Conservation (phyloP, 2,113 vertebrate genomes). For the Gadus macrocephalus region DNA sequence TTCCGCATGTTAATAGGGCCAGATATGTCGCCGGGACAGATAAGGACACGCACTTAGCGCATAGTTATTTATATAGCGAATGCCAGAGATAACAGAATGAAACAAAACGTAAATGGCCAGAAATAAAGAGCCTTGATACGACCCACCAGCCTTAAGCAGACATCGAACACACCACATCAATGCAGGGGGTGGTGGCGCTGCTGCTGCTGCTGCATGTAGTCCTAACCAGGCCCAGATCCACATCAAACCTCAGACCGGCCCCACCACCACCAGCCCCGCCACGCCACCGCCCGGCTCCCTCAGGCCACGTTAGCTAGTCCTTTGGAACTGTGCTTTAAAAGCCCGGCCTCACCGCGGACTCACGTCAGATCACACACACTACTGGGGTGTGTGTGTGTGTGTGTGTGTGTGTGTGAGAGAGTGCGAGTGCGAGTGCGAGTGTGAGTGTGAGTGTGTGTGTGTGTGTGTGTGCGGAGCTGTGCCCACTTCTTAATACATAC, state of each 20-base stretch:
- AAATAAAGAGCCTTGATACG: slow-evolving; percentile 19
- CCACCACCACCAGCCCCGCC: slow-evolving; percentile 46
- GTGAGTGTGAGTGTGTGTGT: too few species aligned
- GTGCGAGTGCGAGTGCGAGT: background rate
- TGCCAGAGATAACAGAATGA: too few species aligned
- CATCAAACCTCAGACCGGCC: slow-evolving; percentile 61
- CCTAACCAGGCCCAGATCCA: slow-evolving; percentile 57
- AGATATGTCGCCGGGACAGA: too few species aligned
- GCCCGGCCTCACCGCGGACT: slow-evolving; percentile 41
- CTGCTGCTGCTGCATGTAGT: slow-evolving; percentile 44
- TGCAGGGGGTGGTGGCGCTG: slow-evolving; percentile 1
- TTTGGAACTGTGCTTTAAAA: slow-evolving; percentile 70
- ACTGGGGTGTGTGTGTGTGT: too few species aligned
- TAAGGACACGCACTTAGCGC: background rate
- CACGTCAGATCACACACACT: too few species aligned
- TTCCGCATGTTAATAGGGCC: too few species aligned
- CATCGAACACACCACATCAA: slow-evolving; percentile 52
- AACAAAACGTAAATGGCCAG: too few species aligned
- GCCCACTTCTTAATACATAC: too few species aligned
- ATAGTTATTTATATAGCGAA: background rate
- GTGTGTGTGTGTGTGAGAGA: slow-evolving; percentile 61
- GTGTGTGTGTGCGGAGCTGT: too few species aligned
- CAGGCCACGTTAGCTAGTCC: slow-evolving; percentile 69
- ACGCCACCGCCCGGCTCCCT: slow-evolving; percentile 39
- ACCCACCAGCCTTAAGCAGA: slow-evolving; percentile 43